Conservation (phyloP, 1,140 invertebrate species). For the Drosophila setifemur region DNA sequence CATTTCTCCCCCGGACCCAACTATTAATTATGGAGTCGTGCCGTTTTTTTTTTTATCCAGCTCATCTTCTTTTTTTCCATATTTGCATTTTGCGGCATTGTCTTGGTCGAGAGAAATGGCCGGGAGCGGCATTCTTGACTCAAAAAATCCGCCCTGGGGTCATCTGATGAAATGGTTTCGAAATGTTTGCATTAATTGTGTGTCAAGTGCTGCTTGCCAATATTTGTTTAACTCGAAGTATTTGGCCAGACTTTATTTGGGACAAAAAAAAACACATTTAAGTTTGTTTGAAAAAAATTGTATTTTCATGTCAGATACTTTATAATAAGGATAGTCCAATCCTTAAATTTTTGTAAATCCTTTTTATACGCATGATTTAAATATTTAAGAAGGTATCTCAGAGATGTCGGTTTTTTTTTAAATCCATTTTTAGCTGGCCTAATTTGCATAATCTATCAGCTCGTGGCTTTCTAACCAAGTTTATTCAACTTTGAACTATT, state of each 20-base stretch:
- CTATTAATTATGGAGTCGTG: conserved; percentile 60
- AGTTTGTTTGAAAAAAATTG: no score
- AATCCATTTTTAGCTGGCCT: not conserved
- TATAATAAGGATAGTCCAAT: not conserved
- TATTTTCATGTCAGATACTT: no score
- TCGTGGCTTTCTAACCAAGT: conserved; percentile 39
- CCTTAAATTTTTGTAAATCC: not conserved
- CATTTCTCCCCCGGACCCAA: conserved; percentile 38
- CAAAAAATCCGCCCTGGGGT: conserved; percentile 38
- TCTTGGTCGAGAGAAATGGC: conserved; percentile 51
- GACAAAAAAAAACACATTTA: no score
- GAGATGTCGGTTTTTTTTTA: not conserved
- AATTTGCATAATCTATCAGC: conserved; percentile 26
- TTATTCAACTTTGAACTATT: conserved; percentile 56
- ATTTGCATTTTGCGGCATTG: conserved; percentile 37
- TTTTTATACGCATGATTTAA: not conserved
- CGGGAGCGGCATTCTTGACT: conserved; percentile 14
- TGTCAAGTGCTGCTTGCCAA: conserved; percentile 53
- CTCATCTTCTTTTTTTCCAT: conserved; percentile 42
- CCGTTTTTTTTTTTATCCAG: conserved; percentile 7
- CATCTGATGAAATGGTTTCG: conserved; percentile 38
- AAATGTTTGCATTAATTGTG: conserved; percentile 18
- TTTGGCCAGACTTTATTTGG: conserved; percentile 9
- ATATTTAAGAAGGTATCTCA: not conserved
- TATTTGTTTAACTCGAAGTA: conserved; percentile 26